Percentiles rank a stretch among this genome's conserved stretches.
These are phyloP conservation scores for Rissa tridactyla DNA, from an alignment of 2,113 vertebrate genomes.

Conservation along the genomic window DNA sequence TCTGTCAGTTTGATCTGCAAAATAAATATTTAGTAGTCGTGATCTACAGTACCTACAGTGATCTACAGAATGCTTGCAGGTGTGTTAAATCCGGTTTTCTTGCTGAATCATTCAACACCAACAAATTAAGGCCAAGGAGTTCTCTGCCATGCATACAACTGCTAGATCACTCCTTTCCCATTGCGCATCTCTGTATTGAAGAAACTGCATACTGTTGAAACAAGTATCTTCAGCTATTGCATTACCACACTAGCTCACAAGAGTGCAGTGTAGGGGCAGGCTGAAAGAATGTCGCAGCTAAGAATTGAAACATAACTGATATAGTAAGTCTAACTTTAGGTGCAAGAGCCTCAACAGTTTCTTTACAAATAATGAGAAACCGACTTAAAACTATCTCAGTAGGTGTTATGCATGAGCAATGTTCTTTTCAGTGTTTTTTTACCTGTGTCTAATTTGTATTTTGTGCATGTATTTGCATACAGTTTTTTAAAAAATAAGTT, in stretches of 20 bases:
- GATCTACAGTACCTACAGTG: neutral
- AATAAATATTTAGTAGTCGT: neutral
- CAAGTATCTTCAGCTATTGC: neutral
- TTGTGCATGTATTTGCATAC: neutral
- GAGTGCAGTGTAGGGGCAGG: slow-evolving; percentile 63
- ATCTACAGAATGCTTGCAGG: neutral
- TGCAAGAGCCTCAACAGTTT: slow-evolving; percentile 2
- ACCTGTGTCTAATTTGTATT: neutral
- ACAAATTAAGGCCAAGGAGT: neutral
- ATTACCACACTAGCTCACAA: slow-evolving; percentile 7
- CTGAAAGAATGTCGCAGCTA: neutral
- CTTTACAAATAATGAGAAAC: neutral
- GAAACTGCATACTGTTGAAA: neutral
- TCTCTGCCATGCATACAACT: neutral
- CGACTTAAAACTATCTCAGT: neutral
- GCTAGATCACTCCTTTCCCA: neutral
- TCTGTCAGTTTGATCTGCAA: neutral
- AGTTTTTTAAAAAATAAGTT: neutral
- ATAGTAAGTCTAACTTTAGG: slow-evolving; percentile 10
- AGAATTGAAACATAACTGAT: neutral
- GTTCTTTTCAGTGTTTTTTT: neutral
- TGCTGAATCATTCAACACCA: neutral
- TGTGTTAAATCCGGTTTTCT: neutral
- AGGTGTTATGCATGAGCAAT: neutral
- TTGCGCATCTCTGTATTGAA: neutral